Base-by-base conservation (phyloP, 2,113 vertebrate genomes). In the Petrocephalus microphthalmus region DNA sequence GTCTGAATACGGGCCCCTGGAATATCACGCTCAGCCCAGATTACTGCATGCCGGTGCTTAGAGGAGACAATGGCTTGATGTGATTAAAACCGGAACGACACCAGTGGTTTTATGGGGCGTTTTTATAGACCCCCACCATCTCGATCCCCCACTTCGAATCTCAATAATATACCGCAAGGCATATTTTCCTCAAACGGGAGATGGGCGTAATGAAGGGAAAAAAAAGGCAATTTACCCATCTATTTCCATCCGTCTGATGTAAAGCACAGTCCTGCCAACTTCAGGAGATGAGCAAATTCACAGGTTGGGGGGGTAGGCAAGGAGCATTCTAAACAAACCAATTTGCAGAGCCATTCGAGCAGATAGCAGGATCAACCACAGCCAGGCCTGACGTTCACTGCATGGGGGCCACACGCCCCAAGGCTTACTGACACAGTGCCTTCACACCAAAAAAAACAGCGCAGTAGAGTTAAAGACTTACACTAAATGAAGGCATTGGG, bases 261-360 rank as follows among this genome's bases (percentile, higher is more conserved):
- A 88, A 87, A 88, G 42, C 25, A 83, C 82, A 81, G 57, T 51
- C 86, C 89, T 37, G 56, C 53, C 29, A 45, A 90, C 88, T 91
- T 86, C 45, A 71, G 42, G 51, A 56, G 89, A 87, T 33, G 87
- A 87, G 71, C 82, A 74, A 57, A 49, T 91, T 91, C 91, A 89
- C 56, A 2, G 88, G 86, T 92, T 67, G 11, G 90, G 45, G 60
- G 89, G 90, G 25, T 17, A 74, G 64, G 85, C 45, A 64, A 54
- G 87, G 71, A 13, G 60, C 86, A 91, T 92, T 84, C 89, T 3
- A 51, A 89, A 88, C 90, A 57, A 37, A 49, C 82, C 29, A 33
- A n/a, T 22, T 54, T 19, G 33, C 20, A 20, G 86, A 45, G 74
- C 81, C 45, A 83, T 42, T 83, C 42, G n/a, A 49, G 20, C 45